These are phyloP conservation scores for Nixonia krombeini DNA, from an alignment of 1,140 invertebrate species.

Conservation along the genomic window DNA sequence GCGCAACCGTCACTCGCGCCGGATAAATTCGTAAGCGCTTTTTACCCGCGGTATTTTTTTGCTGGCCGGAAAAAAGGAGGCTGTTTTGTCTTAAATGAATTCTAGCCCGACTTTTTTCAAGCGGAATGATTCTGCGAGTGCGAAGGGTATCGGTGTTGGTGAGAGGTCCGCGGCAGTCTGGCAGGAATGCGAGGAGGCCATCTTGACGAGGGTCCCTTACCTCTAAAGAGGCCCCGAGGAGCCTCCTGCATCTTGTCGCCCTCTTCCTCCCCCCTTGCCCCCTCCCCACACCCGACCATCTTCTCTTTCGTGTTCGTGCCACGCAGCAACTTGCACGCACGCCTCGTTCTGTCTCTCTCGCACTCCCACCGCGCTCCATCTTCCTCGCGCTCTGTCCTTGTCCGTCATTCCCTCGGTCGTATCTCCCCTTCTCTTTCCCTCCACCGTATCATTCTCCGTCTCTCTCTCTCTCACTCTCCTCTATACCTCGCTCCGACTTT, in stretches of 20 bases:
- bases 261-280: slow-evolving; percentile 32
- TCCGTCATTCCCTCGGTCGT: too few species aligned
- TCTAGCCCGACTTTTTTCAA: slow-evolving; percentile 46
- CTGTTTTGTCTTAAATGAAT: slow-evolving; percentile 38
- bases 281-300: slow-evolving; percentile 27
- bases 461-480: slow-evolving; percentile 22
- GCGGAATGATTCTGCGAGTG: slow-evolving; percentile 45
- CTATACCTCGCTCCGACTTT: slow-evolving; percentile 12
- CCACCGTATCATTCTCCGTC: too few species aligned
- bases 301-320: slow-evolving; percentile 37
- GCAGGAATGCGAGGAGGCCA: slow-evolving; percentile 66
- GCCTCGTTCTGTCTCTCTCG: slow-evolving; percentile 34
- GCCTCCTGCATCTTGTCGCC: slow-evolving; percentile 49
- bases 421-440: too few species aligned
- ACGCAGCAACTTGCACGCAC: slow-evolving; percentile 43
- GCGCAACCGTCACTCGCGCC: too few species aligned
- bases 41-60: neutral
- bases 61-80: too few species aligned
- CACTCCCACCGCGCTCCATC: slow-evolving; percentile 33
- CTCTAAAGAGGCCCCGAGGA: slow-evolving; percentile 55
- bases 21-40: neutral
- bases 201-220: slow-evolving; percentile 60
- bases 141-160: slow-evolving; percentile 38
- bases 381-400: slow-evolving; percentile 18
- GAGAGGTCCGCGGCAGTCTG: slow-evolving; percentile 33